Conservation (phyloP, 2,888 invertebrate species). For the Cosmorhoe ocellata region DNA sequence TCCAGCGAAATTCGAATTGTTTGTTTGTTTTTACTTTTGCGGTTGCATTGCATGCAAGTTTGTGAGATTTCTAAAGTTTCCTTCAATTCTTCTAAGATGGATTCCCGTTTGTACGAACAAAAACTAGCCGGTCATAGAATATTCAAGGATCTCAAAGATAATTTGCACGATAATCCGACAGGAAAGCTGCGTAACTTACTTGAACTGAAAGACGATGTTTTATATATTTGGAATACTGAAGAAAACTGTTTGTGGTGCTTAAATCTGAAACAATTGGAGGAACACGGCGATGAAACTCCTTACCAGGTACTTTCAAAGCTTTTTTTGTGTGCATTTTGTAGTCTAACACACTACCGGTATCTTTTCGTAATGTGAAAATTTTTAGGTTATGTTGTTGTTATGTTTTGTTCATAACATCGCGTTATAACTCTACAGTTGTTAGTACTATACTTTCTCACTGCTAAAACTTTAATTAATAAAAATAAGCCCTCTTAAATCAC, state of each 20-base stretch:
- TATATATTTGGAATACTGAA: slow-evolving; percentile 86
- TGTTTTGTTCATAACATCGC: neutral
- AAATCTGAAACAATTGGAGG: slow-evolving; percentile 79
- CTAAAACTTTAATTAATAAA: no score
- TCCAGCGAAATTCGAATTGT: neutral
- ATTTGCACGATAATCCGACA: slow-evolving; percentile 74
- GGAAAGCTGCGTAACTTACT: slow-evolving; percentile 84
- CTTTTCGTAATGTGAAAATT: slow-evolving; percentile 10
- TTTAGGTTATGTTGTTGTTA: slow-evolving; percentile 35
- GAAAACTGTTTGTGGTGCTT: slow-evolving; percentile 85
- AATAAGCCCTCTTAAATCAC: no score
- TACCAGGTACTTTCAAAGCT: slow-evolving; percentile 80
- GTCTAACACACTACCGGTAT: neutral
- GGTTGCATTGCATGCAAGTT: no score
- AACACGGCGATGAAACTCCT: slow-evolving; percentile 72
- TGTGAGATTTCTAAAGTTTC: no score
- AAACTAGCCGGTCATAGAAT: slow-evolving; percentile 83
- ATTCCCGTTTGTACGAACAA: slow-evolving; percentile 81
- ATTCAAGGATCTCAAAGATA: slow-evolving; percentile 82
- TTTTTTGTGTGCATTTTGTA: neutral
- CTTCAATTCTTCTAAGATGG: slow-evolving; percentile 68
- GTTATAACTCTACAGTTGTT: no score
- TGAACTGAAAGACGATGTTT: slow-evolving; percentile 84
- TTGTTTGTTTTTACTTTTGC: slow-evolving; percentile 6
- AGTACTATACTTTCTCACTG: no score